These are phyloP conservation scores for Ptychobarbus kaznakovi DNA, from an alignment of 2,797 vertebrate genomes.

Conservation along the genomic window DNA sequence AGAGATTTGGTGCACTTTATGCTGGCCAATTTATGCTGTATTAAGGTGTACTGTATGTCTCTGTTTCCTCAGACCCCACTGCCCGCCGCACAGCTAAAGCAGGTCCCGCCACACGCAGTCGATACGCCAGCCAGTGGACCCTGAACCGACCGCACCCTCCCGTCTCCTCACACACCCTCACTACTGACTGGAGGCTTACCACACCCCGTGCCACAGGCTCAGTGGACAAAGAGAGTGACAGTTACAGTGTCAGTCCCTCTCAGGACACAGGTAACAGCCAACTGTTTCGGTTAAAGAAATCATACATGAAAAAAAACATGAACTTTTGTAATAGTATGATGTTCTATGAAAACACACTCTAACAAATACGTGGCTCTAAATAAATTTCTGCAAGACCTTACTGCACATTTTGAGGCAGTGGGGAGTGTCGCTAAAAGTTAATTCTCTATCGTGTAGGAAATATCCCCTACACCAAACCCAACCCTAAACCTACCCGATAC, in stretches of 20 bases:
- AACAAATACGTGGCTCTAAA: not conserved
- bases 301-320: not conserved
- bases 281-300: not conserved
- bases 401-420: not conserved
- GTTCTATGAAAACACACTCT: not conserved
- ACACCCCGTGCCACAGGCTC: conserved; percentile 93
- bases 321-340: not conserved
- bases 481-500: not conserved
- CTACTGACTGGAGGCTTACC: conserved; percentile 97
- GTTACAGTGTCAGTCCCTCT: conserved; percentile 98
- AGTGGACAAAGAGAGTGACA: conserved; percentile 98
- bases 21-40: not conserved
- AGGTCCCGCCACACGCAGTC: conserved; percentile 91
- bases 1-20: not conserved
- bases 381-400: not conserved
- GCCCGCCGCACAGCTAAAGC: conserved; percentile 96
- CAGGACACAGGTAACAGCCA: conserved; percentile 91
- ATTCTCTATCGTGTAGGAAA: not conserved
- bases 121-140: conserved; percentile 99
- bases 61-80: conserved; percentile 86
- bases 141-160: conserved; percentile 96
- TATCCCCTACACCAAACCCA: not conserved
- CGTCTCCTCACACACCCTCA: conserved; percentile 95
- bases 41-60: conserved; percentile 1
- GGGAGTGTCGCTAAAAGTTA: not conserved